Conservation (phyloP, 1,140 invertebrate species). For the Zaprionus kolodkinae region DNA sequence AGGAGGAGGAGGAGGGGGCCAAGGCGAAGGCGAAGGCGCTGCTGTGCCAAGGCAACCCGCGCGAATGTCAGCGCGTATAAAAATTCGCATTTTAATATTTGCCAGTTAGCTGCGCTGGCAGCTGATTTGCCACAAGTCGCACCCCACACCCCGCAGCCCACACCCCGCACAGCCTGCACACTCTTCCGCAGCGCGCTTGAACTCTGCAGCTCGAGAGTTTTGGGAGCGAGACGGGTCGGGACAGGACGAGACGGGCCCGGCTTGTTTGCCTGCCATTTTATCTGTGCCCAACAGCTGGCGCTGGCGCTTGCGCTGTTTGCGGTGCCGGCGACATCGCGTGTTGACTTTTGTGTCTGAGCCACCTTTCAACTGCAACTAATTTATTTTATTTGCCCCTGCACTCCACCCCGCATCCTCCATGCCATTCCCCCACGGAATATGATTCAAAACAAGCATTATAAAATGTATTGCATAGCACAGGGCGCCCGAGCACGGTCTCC, state of each 20-base stretch:
- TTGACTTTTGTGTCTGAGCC: slow-evolving; percentile 80
- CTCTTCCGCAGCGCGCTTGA: background rate
- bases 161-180: background rate
- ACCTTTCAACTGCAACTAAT: slow-evolving; percentile 82
- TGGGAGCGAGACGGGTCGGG: background rate
- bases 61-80: slow-evolving; percentile 76
- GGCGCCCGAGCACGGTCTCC: slow-evolving; percentile 12
- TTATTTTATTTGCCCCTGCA: slow-evolving; percentile 71
- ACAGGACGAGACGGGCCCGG: background rate
- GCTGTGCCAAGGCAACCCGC: slow-evolving; percentile 31
- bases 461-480: slow-evolving; percentile 63
- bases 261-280: slow-evolving; percentile 78
- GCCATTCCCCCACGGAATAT: slow-evolving; percentile 46
- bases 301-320: slow-evolving; percentile 74
- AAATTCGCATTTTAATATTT: slow-evolving; percentile 83
- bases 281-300: slow-evolving; percentile 75
- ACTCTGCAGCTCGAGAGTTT: background rate
- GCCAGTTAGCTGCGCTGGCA: slow-evolving; percentile 77
- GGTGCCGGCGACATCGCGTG: slow-evolving; percentile 77
- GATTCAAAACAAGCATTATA: slow-evolving; percentile 82
- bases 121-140: slow-evolving; percentile 71
- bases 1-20: background rate
- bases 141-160: background rate
- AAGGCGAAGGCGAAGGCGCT: background rate
- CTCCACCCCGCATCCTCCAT: too few relatives aligned